A percentile compares a stretch with the other conserved stretches of the same genome.
Conservation (phyloP, 2,797 vertebrate species). For the Apodemus agrarius region DNA sequence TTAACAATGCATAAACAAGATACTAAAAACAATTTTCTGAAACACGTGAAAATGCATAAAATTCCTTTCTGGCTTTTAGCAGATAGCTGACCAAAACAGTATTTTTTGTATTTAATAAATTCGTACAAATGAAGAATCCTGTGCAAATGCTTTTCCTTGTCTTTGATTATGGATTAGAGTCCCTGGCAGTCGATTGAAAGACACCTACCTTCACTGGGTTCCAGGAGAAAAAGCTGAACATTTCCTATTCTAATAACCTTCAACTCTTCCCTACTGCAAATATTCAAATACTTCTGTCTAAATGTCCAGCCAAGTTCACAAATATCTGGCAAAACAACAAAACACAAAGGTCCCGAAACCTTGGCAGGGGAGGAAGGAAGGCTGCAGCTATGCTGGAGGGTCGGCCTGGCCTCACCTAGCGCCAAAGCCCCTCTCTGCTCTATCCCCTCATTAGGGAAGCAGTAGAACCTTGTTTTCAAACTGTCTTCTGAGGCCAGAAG, state of each 20-base stretch:
- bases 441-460: conserved; percentile 52
- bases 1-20: conserved; percentile 67
- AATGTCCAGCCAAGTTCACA: conserved; percentile 76
- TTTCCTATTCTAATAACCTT: conserved; percentile 69
- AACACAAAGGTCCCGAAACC: conserved; percentile 62
- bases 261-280: conserved; percentile 73
- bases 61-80: conserved; percentile 61
- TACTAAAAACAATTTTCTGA: conserved; percentile 64
- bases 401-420: conserved; percentile 51
- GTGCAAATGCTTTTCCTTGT: conserved; percentile 25
- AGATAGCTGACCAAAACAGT: conserved; percentile 67
- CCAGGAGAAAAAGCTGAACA: neutral
- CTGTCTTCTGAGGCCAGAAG: neutral
- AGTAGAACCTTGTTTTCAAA: neutral
- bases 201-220: neutral
- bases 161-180: neutral
- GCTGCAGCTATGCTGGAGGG: conserved; percentile 64
- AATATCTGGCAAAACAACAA: conserved; percentile 75
- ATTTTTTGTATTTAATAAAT: conserved; percentile 65
- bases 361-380: conserved; percentile 70
- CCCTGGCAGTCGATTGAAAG: neutral
- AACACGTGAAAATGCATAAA: conserved; percentile 67
- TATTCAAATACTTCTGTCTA: conserved; percentile 57
- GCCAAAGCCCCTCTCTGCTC: conserved; percentile 71
- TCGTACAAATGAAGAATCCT: conserved; percentile 69